A percentile compares a stretch with the other conserved stretches of the same genome.
Conservation (phyloP, 2,888 invertebrate genomes). For the Drosophila quinaria region DNA sequence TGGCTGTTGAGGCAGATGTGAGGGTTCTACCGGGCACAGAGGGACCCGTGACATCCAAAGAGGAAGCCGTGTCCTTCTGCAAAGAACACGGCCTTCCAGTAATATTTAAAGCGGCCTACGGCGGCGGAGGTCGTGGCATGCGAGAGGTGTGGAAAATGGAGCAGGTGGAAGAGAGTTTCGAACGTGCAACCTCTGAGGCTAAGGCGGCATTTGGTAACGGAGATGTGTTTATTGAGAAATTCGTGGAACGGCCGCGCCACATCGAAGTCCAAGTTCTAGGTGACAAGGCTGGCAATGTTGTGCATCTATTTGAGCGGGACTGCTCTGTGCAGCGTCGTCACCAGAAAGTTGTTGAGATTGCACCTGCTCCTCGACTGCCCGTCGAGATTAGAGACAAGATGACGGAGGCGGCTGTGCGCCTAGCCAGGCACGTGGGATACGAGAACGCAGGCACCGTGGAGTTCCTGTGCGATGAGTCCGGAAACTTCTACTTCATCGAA, state of each 20-base stretch:
- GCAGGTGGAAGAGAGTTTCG: conserved; percentile 96
- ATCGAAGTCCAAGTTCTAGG: conserved; percentile 93
- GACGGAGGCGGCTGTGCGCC: conserved; percentile 94
- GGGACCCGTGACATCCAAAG: conserved; percentile 94
- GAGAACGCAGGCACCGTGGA: conserved; percentile 99
- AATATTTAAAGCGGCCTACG: conserved; percentile 99
- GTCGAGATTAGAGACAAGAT: conserved; percentile 92
- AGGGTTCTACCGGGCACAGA: conserved; percentile 98
- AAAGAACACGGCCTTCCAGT: conserved; percentile 97
- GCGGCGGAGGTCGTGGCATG: conserved; percentile 99
- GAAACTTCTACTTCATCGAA: conserved; percentile 99
- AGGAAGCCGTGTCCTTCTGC: conserved; percentile 96
- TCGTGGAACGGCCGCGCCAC: conserved; percentile 98
- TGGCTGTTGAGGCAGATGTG: conserved; percentile 96
- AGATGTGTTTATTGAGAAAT: conserved; percentile 99
- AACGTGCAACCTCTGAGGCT: conserved; percentile 97
- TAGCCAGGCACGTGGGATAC: conserved; percentile 97
- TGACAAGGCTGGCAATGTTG: conserved; percentile 97
- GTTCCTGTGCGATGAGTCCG: conserved; percentile 96
- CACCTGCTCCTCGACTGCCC: conserved; percentile 97
- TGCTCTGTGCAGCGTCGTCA: conserved; percentile 99
- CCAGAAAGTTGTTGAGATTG: conserved; percentile 99
- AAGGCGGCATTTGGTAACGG: conserved; percentile 99
- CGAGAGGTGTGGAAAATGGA: conserved; percentile 94
- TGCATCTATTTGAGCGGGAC: conserved; percentile 98